Percentiles rank a stretch among this genome's conserved stretches.
These are phyloP conservation scores for Cantharis nigra DNA, from an alignment of 2,888 invertebrate genomes.

Conservation along the genomic window DNA sequence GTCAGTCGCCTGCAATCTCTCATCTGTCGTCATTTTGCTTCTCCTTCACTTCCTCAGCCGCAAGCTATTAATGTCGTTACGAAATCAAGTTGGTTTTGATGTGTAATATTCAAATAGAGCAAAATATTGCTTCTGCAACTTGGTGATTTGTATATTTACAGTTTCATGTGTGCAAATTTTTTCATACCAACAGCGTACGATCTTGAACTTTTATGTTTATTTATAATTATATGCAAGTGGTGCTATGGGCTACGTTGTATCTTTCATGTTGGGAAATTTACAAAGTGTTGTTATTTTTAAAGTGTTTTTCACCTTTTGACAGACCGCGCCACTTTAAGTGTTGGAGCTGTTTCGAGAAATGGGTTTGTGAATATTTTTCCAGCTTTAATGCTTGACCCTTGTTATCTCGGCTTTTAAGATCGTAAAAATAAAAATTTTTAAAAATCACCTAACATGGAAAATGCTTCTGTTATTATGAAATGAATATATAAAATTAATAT, in stretches of 20 bases:
- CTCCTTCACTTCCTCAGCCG: conserved; percentile 24
- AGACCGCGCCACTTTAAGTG: conserved; percentile 8
- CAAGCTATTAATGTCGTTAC: conserved; percentile 25
- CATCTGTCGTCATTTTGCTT: conserved; percentile 30
- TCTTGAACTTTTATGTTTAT: conserved; percentile 2
- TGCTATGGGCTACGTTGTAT: background rate
- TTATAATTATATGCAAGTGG: conserved; percentile 3
- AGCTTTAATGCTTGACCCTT: background rate
- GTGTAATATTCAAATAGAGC: conserved; percentile 4
- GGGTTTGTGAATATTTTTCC: conserved; percentile 3
- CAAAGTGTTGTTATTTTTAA: conserved; percentile 17
- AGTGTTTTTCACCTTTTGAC: conserved; percentile 14
- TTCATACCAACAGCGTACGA: background rate
- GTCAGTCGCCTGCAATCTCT: conserved; percentile 27
- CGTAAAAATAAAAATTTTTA: background rate
- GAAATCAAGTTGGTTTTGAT: conserved; percentile 29
- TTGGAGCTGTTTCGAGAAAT: conserved; percentile 7
- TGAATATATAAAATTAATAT: background rate
- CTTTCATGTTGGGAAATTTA: conserved; percentile 7
- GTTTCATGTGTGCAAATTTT: background rate
- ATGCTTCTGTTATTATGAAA: background rate
- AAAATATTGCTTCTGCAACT: background rate
- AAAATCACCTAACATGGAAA: background rate
- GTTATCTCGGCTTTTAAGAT: background rate
- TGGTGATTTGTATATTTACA: background rate